Conservation (phyloP, 1,140 invertebrate genomes). For the Drosophila ironensis region DNA sequence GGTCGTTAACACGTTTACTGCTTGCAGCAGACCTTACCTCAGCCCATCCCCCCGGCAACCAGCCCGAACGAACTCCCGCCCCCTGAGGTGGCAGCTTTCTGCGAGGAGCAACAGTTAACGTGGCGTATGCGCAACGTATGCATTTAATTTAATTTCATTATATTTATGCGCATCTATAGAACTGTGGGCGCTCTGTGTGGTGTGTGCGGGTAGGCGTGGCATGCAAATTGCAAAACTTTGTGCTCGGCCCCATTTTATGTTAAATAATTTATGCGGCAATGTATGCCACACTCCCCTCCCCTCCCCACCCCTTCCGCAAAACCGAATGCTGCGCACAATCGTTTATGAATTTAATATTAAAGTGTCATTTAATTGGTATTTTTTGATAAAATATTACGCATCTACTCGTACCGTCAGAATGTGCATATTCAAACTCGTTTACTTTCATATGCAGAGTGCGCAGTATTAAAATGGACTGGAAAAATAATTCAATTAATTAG, state of each 20-base stretch:
- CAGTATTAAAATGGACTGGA: slow-evolving; percentile 39
- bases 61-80: neutral
- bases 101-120: slow-evolving; percentile 73
- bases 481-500: slow-evolving; percentile 68
- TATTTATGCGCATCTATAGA: slow-evolving; percentile 78
- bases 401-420: too few relatives aligned
- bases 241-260: slow-evolving; percentile 56
- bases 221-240: slow-evolving; percentile 71
- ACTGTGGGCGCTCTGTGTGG: slow-evolving; percentile 11
- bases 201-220: slow-evolving; percentile 29
- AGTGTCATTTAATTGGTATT: slow-evolving; percentile 75
- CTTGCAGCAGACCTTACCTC: neutral
- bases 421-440: slow-evolving; percentile 44
- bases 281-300: slow-evolving; percentile 29
- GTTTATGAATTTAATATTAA: slow-evolving; percentile 80
- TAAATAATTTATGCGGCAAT: slow-evolving; percentile 73
- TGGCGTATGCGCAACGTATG: slow-evolving; percentile 79
- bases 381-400: slow-evolving; percentile 22
- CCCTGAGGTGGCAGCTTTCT: neutral
- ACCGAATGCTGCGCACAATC: slow-evolving; percentile 11
- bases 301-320: neutral
- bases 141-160: slow-evolving; percentile 81
- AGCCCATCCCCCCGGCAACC: neutral
- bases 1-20: slow-evolving; percentile 72
- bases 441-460: slow-evolving; percentile 37